Conservation (phyloP, 2,888 invertebrate species). For the Cephus rjabovi region DNA sequence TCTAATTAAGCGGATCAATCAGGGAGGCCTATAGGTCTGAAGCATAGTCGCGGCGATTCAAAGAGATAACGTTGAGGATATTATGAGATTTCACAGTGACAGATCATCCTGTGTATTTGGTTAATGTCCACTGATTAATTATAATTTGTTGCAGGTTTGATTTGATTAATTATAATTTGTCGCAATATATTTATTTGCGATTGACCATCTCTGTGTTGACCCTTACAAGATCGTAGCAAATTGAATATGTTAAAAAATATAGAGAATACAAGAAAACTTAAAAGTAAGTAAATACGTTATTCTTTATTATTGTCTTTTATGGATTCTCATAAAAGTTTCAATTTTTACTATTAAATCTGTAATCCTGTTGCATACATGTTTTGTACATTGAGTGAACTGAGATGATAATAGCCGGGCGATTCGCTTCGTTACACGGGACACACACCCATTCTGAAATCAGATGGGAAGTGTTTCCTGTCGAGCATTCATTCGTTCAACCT, state of each 20-base stretch:
- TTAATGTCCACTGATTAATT: constrained; percentile 8
- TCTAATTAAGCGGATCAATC: constrained; percentile 12
- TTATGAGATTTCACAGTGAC: constrained; percentile 9
- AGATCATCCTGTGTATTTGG: constrained; percentile 2
- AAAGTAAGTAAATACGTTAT: neutral
- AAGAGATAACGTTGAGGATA: constrained; percentile 3
- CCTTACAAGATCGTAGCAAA: neutral
- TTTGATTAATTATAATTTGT: too few relatives aligned
- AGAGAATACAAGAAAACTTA: neutral
- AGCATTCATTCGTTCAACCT: constrained; percentile 45
- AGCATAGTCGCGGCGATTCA: neutral
- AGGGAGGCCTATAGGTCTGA: constrained; percentile 4
- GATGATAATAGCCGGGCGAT: constrained; percentile 18
- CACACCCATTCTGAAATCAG: constrained; percentile 49
- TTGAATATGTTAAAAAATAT: neutral
- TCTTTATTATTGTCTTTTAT: too few relatives aligned
- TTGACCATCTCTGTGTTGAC: constrained; percentile 1
- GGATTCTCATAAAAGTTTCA: neutral
- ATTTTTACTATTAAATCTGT: neutral
- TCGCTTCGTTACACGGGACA: constrained; percentile 47
- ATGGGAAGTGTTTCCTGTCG: constrained; percentile 55
- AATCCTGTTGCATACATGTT: neutral
- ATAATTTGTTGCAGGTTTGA: neutral
- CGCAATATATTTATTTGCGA: constrained; percentile 12
- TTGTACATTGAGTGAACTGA: neutral